Evolutionary conservation across 2,113 vertebrate species (phyloP).

Genomic region (Craseonycteris thonglongyai): DNA sequence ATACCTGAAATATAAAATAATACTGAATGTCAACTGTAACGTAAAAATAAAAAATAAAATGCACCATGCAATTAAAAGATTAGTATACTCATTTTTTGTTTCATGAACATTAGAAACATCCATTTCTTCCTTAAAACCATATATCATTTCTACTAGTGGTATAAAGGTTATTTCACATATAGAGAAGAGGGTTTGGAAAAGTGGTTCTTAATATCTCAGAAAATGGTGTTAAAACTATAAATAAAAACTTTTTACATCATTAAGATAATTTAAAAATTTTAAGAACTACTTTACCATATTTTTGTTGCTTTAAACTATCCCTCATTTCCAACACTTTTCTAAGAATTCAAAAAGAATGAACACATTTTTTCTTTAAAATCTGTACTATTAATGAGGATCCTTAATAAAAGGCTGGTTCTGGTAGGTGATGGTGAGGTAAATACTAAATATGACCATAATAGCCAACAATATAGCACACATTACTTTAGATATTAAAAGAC

Average conservation of each 20-base stretch:
- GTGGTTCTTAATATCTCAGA: slow-evolving; percentile 7
- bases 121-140: slow-evolving; percentile 7
- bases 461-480: neutral
- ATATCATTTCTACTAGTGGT: neutral
- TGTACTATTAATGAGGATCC: neutral
- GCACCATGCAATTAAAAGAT: neutral
- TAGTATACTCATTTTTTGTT: neutral
- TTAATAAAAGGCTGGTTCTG: slow-evolving; percentile 9
- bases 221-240: slow-evolving; percentile 29
- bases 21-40: too few species aligned
- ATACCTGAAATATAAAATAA: neutral
- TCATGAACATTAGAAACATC: neutral
- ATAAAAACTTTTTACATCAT: neutral
- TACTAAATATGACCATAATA: neutral
- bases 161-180: neutral
- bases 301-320: slow-evolving; percentile 16
- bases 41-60: neutral
- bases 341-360: neutral
- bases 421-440: neutral
- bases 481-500: neutral
- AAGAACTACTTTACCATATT: slow-evolving; percentile 1
- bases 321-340: neutral
- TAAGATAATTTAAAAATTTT: neutral
- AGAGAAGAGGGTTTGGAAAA: neutral
- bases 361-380: neutral